Evolutionary conservation across 2,888 invertebrate species (phyloP).

Genomic region (Xestia sexstrigata): DNA sequence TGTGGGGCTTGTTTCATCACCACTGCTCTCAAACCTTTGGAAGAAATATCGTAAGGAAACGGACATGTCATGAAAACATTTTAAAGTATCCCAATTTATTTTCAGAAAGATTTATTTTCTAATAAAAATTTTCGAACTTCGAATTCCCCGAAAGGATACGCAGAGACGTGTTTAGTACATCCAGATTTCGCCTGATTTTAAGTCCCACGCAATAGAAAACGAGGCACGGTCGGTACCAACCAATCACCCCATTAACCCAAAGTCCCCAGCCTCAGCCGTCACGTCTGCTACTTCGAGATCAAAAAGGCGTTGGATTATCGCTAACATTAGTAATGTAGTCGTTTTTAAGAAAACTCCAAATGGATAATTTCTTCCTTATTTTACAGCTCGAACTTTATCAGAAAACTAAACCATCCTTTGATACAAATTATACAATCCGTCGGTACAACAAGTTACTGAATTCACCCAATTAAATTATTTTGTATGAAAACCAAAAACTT

Average conservation of each 20-base stretch:
- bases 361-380: neutral
- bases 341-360: neutral
- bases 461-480: neutral
- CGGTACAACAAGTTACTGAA: neutral
- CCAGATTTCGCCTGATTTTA: neutral
- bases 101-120: neutral
- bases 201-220: neutral
- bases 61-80: neutral
- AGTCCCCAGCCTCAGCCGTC: neutral
- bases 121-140: neutral
- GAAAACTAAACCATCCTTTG: neutral
- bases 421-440: constrained; percentile 18
- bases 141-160: neutral
- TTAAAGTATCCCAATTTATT: neutral
- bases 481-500: constrained; percentile 22
- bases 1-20: neutral
- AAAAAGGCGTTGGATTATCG: neutral
- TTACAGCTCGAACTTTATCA: neutral
- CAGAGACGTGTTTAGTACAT: neutral
- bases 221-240: neutral
- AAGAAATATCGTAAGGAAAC: neutral
- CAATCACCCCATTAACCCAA: neutral
- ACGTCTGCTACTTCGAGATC: neutral
- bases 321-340: neutral
- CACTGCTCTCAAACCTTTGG: neutral